A percentile compares a stretch with the other conserved stretches of the same genome.
phyloP scores from a whole-genome alignment of 2,888 invertebrate species.

The Sesia bembeciformis region DNA sequence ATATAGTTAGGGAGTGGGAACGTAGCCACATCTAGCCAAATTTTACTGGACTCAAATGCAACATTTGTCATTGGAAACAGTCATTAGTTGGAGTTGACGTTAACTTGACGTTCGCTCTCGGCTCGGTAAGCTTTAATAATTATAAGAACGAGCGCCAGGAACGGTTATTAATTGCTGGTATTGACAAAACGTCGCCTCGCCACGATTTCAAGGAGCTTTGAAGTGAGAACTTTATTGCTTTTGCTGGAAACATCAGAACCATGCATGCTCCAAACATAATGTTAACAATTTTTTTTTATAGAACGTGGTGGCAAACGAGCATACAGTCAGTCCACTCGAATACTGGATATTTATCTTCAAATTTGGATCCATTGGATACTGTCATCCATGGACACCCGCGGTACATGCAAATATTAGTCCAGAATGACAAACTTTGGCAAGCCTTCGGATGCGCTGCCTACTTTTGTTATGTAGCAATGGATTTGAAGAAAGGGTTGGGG shows the following conservation, averaged over 20 bases:
- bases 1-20: slow-evolving; percentile 9
- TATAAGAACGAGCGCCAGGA: slow-evolving; percentile 46
- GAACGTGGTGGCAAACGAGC: too few species aligned
- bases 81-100: slow-evolving; percentile 68
- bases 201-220: slow-evolving; percentile 29
- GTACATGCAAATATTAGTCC: too few species aligned
- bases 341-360: too few species aligned
- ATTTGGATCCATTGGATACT: too few species aligned
- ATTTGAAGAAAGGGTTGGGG: too few species aligned
- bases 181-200: slow-evolving; percentile 52
- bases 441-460: too few species aligned
- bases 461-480: too few species aligned
- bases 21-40: slow-evolving; percentile 35
- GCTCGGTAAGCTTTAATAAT: slow-evolving; percentile 61
- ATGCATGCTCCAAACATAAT: not conserved
- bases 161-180: slow-evolving; percentile 61
- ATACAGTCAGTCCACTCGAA: too few species aligned
- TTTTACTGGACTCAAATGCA: slow-evolving; percentile 36
- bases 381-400: too few species aligned
- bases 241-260: slow-evolving; percentile 11
- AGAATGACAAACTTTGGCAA: too few species aligned
- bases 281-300: too few species aligned
- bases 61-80: slow-evolving; percentile 64
- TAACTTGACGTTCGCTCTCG: slow-evolving; percentile 60
- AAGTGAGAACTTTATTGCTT: slow-evolving; percentile 36